A percentile compares a stretch with the other conserved stretches of the same genome.
These are phyloP conservation scores for Spodoptera litura DNA, from an alignment of 1,140 invertebrate genomes.

Conservation along the genomic window DNA sequence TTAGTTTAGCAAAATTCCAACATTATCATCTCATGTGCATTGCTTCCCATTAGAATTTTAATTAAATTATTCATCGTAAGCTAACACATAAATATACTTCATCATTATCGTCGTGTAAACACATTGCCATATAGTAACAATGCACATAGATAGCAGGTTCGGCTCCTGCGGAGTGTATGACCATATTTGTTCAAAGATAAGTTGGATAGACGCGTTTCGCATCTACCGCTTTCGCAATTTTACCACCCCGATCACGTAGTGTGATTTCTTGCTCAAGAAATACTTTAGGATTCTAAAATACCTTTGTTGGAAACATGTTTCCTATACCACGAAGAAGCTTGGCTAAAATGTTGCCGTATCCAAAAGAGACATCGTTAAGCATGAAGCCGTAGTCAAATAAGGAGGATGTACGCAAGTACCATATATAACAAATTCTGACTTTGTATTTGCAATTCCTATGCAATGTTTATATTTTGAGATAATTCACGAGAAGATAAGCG, in stretches of 20 bases:
- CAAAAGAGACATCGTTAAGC: conserved; percentile 21
- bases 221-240: conserved; percentile 50
- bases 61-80: conserved; percentile 34
- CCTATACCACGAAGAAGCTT: conserved; percentile 41
- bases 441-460: conserved; percentile 25
- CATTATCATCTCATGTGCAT: conserved; percentile 23
- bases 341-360: conserved; percentile 15
- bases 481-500: conserved; percentile 50
- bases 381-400: conserved; percentile 22
- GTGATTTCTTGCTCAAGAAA: conserved; percentile 56
- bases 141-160: conserved; percentile 48
- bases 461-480: conserved; percentile 41
- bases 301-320: conserved; percentile 59
- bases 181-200: conserved; percentile 53
- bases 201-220: conserved; percentile 54
- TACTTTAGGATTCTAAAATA: conserved; percentile 58
- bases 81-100: conserved; percentile 9
- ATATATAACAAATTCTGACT: conserved; percentile 8
- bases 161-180: conserved; percentile 51
- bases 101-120: conserved; percentile 42
- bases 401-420: conserved; percentile 29
- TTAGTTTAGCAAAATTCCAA: conserved; percentile 16
- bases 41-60: conserved; percentile 37
- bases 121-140: conserved; percentile 50
- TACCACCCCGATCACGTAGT: conserved; percentile 60